Evolutionary conservation across 2,113 vertebrate genomes (phyloP), one percentile per base, ranked within the genome.

Genomic region (Hippolais icterina): DNA sequence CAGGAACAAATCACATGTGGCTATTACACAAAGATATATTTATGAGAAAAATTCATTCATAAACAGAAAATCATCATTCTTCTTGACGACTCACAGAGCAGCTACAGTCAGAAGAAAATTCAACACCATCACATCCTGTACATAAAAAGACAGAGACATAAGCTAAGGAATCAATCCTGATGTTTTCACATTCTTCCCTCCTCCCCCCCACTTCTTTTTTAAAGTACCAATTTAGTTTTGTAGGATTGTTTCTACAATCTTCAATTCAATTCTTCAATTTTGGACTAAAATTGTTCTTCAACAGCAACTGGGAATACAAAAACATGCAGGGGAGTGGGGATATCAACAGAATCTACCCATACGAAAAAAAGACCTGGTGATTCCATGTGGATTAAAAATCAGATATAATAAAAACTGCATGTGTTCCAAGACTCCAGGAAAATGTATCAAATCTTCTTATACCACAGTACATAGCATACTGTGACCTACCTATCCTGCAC

Each of bases 251-350:
- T 83, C 31, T 39, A 39, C 37, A 39, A 39, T 39, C 37, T 39
- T 39, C 37, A 39, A 39, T 39, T 39, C 37, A 39, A 39, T 10
- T 39, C 37, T 39, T 39, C 37, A 39, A 63, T 33, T 89, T 54
- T 46, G 18, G 15, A 3, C 56, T 57, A 79, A 65, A 82, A 29
- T 8, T 5, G 1, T 23, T 56, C 15, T 42, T 91, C 2, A 2
- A 15, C 57, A 89, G 44, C 39, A 74, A 56, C 12, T 16, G 83
- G 31, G 21, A 75, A 20, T 41, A 82, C 3, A 65, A 57, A 44
- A 31, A 70, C 3, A 29, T 1, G 2, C 2, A 2, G 6, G 3
- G 5, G 4, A 1, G 3, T 6, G 11, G 13, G 10, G 7, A 27
- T 27, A 84, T 22, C 25, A 93, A 46, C 3, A 47, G 18, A 78